Evolutionary conservation across 2,888 invertebrate genomes (phyloP), one percentile per base, ranked within the genome.

Genomic region (Drosophila tripunctata): DNA sequence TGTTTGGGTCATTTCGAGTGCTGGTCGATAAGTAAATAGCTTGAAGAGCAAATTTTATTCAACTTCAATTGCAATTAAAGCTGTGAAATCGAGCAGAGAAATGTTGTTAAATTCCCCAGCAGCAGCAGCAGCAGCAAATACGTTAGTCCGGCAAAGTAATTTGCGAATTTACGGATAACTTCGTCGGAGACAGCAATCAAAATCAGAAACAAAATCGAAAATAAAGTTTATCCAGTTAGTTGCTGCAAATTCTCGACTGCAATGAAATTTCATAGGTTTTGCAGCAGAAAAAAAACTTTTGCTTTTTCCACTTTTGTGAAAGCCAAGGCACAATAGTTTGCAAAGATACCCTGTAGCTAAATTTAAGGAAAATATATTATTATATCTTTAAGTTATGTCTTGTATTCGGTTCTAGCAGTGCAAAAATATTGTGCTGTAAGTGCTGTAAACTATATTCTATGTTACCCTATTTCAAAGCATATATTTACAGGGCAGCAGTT

Each of bases 181-280:
- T 41, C 33, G 47, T 33, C 51, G 21, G 22, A 55, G 74, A 56
- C 33, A 35, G 47, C 67, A 56, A 67, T 67, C 52, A 50, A 71
- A 57, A 62, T 36, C 14, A 35, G 14, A 19, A 43, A 35, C 7
- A 27, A 48, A 58, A 33, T 17, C 40, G 36, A 50, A 61, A 38
- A 48, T 31, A 62, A 71, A 74, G 52, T 74, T 71, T 30, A 10
- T 7, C 41, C 45, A 56, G 15, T 27, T 27, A n/a, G n/a, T 33
- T 24, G 55, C 21, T 7, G 24, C 14, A 27, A 4, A 51, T 60
- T 48, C 14, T 55, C 30, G 45, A 31, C 27, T 51, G 48, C 50
- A 48, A 8, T 62, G 21, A 38, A 74, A 48, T 57, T 50, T 44
- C 21, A 44, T 40, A 74, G 33, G 50, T 63, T 67, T 54, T 48